Percentiles rank a stretch among this genome's conserved stretches.
phyloP scores from a whole-genome alignment of 2,113 vertebrate genomes.

The Galeopterus variegatus region DNA sequence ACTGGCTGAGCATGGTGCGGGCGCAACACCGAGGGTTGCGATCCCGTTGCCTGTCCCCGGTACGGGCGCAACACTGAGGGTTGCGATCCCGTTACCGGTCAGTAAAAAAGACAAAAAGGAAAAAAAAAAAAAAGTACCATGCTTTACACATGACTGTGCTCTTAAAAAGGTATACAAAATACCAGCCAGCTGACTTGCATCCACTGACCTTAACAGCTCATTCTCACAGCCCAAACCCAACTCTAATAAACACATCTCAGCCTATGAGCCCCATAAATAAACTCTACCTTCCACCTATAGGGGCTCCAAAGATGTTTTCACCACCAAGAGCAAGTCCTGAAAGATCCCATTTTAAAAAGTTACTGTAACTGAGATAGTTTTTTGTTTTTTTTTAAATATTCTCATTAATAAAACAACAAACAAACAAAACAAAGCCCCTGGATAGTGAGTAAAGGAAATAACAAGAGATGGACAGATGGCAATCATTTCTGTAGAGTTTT shows the following conservation, averaged over 20 bases:
- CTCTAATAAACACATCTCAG: neutral
- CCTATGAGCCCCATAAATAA: neutral
- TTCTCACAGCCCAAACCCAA: neutral
- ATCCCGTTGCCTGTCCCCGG: too few relatives aligned
- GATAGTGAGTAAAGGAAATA: neutral
- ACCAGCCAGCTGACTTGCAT: neutral
- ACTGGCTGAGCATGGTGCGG: too few relatives aligned
- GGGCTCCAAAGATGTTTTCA: neutral
- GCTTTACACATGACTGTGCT: neutral
- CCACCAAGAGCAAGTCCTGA: neutral
- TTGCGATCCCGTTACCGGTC: too few relatives aligned
- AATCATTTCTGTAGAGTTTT: neutral
- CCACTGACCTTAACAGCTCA: neutral
- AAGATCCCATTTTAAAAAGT: neutral
- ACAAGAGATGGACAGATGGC: neutral
- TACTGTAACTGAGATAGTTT: neutral
- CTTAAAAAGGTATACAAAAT: neutral
- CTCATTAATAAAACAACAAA: constrained; percentile 11
- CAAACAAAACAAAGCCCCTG: neutral
- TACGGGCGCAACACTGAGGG: too few relatives aligned
- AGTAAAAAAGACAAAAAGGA: too few relatives aligned
- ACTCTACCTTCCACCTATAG: neutral
- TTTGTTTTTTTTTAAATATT: neutral
- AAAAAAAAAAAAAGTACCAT: neutral
- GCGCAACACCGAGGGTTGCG: too few relatives aligned